A percentile compares a stretch with the other conserved stretches of the same genome.
Evolutionary conservation across 1,140 invertebrate species (phyloP).

Genomic region (Drosophila punjabiensis): DNA sequence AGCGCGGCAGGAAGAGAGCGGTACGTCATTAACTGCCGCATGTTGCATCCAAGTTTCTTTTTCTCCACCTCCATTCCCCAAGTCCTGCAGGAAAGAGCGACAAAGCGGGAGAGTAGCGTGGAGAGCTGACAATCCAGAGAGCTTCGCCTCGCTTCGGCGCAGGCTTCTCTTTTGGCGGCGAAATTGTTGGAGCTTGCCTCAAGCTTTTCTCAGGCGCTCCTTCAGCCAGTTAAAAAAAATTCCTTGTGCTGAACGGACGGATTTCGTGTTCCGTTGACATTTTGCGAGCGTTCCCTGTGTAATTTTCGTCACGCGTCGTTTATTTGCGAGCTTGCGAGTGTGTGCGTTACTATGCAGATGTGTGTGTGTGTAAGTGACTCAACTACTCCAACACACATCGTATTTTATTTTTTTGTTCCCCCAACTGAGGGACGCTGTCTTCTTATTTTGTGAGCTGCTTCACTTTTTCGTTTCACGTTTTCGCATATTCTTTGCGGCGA

Average conservation of each 20-base stretch:
- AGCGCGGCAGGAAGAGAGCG: conserved; percentile 1
- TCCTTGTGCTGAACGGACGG: conserved; percentile 65
- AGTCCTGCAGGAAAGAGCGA: conserved; percentile 42
- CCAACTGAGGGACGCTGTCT: conserved; percentile 40
- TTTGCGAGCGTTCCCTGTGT: conserved; percentile 39
- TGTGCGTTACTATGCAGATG: conserved; percentile 33
- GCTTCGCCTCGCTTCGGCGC: conserved; percentile 18
- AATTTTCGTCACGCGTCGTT: conserved; percentile 71
- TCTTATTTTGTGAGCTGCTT: conserved; percentile 34
- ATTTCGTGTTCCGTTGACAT: conserved; percentile 18
- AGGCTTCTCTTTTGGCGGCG: conserved; percentile 41
- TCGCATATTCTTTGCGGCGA: conserved; percentile 66
- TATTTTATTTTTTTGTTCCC: neutral
- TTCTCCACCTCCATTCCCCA: conserved; percentile 2
- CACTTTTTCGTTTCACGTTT: conserved; percentile 40
- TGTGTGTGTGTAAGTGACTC: conserved; percentile 55
- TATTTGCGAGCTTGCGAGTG: conserved; percentile 38
- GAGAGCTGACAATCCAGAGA: neutral
- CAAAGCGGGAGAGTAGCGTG: neutral
- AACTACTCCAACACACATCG: conserved; percentile 40
- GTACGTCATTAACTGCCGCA: conserved; percentile 69
- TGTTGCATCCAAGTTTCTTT: conserved; percentile 67
- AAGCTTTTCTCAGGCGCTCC: conserved; percentile 47
- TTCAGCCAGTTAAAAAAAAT: conserved; percentile 73
- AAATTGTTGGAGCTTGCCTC: conserved; percentile 31